Evolutionary conservation across 2,888 invertebrate species (phyloP).

Genomic region (Panopea generosa): DNA sequence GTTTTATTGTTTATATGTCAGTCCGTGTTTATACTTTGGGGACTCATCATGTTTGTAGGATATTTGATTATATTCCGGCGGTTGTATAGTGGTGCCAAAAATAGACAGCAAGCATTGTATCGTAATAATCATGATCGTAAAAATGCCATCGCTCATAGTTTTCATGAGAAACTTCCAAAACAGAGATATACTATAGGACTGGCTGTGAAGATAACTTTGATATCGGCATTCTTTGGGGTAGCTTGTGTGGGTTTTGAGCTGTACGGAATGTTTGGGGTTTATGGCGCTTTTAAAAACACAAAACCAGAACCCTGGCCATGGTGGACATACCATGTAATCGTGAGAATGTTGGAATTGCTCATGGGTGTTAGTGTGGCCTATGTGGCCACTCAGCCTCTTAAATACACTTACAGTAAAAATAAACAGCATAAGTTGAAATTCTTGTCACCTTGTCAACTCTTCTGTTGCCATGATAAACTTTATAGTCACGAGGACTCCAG

Average conservation of each 20-base stretch:
- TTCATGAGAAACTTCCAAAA: constrained; percentile 45
- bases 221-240: constrained; percentile 93
- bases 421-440: constrained; percentile 41
- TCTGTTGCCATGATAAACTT: constrained; percentile 52
- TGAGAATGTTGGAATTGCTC: constrained; percentile 94
- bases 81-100: constrained; percentile 79
- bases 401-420: constrained; percentile 67
- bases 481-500: constrained; percentile 33
- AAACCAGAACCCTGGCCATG: constrained; percentile 91
- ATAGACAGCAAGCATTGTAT: constrained; percentile 79
- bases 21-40: constrained; percentile 93
- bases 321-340: constrained; percentile 95
- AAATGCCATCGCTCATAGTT: constrained; percentile 23
- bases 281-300: constrained; percentile 80
- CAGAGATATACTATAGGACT: constrained; percentile 89
- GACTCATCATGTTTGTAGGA: constrained; percentile 92
- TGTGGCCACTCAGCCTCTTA: constrained; percentile 90
- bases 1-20: constrained; percentile 87
- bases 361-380: constrained; percentile 93
- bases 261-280: constrained; percentile 91
- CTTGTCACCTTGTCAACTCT: constrained; percentile 55
- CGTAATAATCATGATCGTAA: constrained; percentile 34
- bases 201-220: constrained; percentile 95
- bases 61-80: constrained; percentile 88
- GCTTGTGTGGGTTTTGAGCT: constrained; percentile 93